phyloP scores from a whole-genome alignment of 64 coral and sea anemone species.

The Stichodactyla helianthus region DNA sequence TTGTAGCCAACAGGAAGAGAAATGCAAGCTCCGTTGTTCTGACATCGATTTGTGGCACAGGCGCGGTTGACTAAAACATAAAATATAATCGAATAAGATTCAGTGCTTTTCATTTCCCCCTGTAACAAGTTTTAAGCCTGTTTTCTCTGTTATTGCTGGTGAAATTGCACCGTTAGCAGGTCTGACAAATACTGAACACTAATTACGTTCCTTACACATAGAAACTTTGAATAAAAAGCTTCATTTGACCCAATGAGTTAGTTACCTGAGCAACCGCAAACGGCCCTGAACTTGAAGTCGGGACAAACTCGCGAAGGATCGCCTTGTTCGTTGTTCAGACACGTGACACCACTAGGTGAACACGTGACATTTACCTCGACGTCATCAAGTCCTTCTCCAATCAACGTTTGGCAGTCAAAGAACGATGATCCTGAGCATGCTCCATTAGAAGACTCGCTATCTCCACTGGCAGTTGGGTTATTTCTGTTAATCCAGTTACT shows the following conservation, averaged over 20 bases:
- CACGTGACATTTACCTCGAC: constrained; percentile 65
- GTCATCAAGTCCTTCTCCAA: constrained; percentile 47
- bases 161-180: no score
- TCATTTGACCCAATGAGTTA: not conserved
- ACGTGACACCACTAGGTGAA: constrained; percentile 69
- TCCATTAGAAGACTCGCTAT: constrained; percentile 45
- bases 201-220: no score
- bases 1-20: constrained; percentile 68
- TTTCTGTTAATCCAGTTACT: constrained; percentile 68
- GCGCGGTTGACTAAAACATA: constrained; percentile 38
- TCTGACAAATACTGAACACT: no score
- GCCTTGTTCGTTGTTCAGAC: constrained; percentile 71
- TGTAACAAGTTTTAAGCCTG: not conserved
- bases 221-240: no score
- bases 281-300: constrained; percentile 89
- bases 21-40: constrained; percentile 53
- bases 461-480: constrained; percentile 48
- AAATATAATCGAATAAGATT: not conserved
- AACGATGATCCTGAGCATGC: constrained; percentile 43
- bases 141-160: no score
- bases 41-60: constrained; percentile 57
- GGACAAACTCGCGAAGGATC: constrained; percentile 39
- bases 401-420: constrained; percentile 71
- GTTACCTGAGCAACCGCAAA: constrained; percentile 81
- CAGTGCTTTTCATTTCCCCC: not conserved